phyloP scores from a whole-genome alignment of 2,113 vertebrate genomes.

The Genyomyrus donnyi region DNA sequence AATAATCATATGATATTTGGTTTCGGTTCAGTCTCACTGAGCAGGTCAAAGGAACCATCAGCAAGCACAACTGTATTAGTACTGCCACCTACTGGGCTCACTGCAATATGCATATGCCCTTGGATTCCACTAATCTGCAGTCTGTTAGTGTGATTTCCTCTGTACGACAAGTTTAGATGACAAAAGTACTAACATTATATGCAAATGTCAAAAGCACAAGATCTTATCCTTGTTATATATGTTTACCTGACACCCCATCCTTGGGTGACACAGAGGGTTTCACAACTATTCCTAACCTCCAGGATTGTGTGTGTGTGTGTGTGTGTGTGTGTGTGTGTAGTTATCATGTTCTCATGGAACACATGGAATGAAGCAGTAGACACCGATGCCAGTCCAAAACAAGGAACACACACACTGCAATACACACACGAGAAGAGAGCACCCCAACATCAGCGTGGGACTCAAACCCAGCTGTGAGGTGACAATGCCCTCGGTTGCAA shows the following conservation, averaged over 20 bases:
- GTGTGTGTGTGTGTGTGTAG: not conserved
- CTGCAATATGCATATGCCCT: not conserved
- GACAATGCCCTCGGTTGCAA: not conserved
- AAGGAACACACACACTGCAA: not conserved
- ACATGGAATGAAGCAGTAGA: not conserved
- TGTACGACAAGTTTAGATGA: not conserved
- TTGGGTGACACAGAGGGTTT: too few relatives aligned
- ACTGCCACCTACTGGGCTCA: slow-evolving; percentile 21
- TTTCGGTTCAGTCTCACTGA: not conserved
- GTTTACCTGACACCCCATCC: too few relatives aligned
- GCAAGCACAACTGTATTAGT: not conserved
- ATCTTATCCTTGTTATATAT: too few relatives aligned
- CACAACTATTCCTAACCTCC: too few relatives aligned
- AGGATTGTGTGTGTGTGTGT: not conserved
- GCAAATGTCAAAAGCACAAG: not conserved
- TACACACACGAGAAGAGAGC: not conserved
- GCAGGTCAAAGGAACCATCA: not conserved
- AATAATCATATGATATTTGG: not conserved
- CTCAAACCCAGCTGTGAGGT: not conserved
- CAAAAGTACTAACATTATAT: not conserved
- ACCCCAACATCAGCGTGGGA: not conserved
- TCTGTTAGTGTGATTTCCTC: not conserved
- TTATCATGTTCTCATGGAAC: not conserved
- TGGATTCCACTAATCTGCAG: not conserved
- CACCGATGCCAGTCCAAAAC: not conserved